phyloP scores from a whole-genome alignment of 2,797 vertebrate species.

The Gorsachius magnificus region DNA sequence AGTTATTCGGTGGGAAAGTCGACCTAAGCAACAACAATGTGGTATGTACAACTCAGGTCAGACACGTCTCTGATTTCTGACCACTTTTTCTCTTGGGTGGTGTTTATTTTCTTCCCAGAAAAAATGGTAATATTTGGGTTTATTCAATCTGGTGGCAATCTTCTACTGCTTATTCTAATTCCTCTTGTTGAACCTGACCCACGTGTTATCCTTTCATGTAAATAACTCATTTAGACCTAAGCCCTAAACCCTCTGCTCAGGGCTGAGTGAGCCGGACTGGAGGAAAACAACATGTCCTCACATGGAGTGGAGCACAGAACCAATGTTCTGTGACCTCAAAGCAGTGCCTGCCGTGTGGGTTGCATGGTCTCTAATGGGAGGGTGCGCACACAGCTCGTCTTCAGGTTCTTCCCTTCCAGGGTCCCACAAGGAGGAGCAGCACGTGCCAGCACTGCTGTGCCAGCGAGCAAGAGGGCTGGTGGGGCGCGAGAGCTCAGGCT shows the following conservation, averaged over 20 bases:
- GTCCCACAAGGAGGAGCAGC: accelerated
- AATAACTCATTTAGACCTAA: neutral
- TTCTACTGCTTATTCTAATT: neutral
- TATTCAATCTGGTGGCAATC: neutral
- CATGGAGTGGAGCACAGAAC: neutral
- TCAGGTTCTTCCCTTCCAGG: neutral
- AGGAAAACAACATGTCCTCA: neutral
- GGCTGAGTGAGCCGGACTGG: neutral
- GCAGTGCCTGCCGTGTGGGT: neutral
- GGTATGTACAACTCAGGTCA: conserved; percentile 38
- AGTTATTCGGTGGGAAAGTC: neutral
- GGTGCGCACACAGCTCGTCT: accelerated
- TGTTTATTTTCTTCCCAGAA: conserved; percentile 64
- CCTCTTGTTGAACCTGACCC: neutral
- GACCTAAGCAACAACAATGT: neutral
- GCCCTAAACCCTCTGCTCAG: neutral
- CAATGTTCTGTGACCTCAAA: neutral
- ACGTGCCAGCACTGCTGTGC: neutral
- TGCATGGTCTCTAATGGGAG: neutral
- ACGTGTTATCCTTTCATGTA: neutral
- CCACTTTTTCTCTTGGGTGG: neutral
- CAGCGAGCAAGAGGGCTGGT: neutral
- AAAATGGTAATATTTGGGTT: conserved; percentile 37
- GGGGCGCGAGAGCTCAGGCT: accelerated
- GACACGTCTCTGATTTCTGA: conserved; percentile 38